Evolutionary conservation across 2,888 invertebrate species (phyloP), one percentile per base, ranked within the genome.

Genomic region (Harpagoxenus sublaevis): DNA sequence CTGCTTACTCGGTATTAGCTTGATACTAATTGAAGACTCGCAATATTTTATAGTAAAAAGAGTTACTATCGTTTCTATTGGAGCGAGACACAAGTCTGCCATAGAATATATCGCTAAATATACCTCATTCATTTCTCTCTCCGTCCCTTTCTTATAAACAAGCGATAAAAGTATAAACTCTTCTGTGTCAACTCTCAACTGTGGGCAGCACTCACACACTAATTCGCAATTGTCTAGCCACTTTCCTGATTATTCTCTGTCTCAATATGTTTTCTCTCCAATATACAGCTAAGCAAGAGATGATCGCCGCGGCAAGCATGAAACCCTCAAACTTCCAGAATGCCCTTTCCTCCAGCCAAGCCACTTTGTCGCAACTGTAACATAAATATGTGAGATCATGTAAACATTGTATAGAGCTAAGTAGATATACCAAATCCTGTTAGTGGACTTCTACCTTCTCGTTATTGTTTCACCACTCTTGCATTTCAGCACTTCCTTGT

Each of bases 291-390:
- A 94, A 86, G 75, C 94, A 94, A 15, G 98, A 97, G 31, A 96
- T 94, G 0, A 97, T 93, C 1, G 97, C 97, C 51, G 97, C 92
- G 0, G 96, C 95, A 92, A 97, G 97, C 95, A 97, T 97, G 92
- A 97, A 96, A 74, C 96, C 96, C 93, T 98, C 97, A 93, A 98
- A 98, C 90, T 97, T 97, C 97, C 98, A 98, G 95, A 98, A 99
- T 83, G 97, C 96, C 86, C 97, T 96, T 94, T 98, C 98, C 93
- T 98, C 98, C 74, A 98, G 96, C 96, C 97, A 97, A 3, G 97
- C 97, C 23, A 98, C 97, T 93, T 97, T 96, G 92, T 98, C 98
- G 95, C 99, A 99, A 94, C 98, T 97, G 95, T 87, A 96, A 96
- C 63, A 35, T 6, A 53, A 28, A 55, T 9, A 28, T 31, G 42